These are phyloP conservation scores for Tetrapedia diversipes DNA, from an alignment of 2,888 invertebrate species.

Conservation along the genomic window DNA sequence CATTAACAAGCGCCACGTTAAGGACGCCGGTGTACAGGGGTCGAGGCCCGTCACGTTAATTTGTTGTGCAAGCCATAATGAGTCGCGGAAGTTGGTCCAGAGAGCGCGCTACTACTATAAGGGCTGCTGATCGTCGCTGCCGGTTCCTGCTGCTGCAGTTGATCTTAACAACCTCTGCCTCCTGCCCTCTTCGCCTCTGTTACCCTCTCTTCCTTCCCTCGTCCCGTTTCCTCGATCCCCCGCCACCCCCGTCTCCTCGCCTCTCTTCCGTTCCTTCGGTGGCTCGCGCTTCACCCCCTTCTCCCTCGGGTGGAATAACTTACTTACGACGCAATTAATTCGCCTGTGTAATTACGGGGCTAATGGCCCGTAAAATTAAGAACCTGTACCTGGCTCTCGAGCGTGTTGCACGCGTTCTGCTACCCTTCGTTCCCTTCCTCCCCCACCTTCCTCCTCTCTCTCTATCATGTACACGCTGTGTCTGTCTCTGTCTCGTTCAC, in stretches of 20 bases:
- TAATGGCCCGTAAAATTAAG: slow-evolving; percentile 80
- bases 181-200: slow-evolving; percentile 33
- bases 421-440: slow-evolving; percentile 43
- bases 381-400: slow-evolving; percentile 68
- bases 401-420: slow-evolving; percentile 66
- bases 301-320: slow-evolving; percentile 73
- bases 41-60: slow-evolving; percentile 64
- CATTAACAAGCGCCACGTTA: slow-evolving; percentile 65
- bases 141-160: slow-evolving; percentile 51
- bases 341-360: slow-evolving; percentile 76
- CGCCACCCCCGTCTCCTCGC: not conserved
- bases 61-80: slow-evolving; percentile 67
- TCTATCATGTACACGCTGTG: slow-evolving; percentile 11
- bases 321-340: slow-evolving; percentile 79
- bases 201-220: slow-evolving; percentile 14
- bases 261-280: slow-evolving; percentile 21
- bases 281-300: slow-evolving; percentile 52
- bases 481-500: not conserved
- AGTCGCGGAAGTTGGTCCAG: slow-evolving; percentile 63
- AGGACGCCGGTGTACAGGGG: slow-evolving; percentile 50
- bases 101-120: slow-evolving; percentile 49
- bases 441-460: not conserved
- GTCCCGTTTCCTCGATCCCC: slow-evolving; percentile 4
- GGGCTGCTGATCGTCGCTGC: slow-evolving; percentile 56
- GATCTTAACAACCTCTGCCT: slow-evolving; percentile 66